Base-by-base conservation (phyloP, 2,113 vertebrate genomes). In the Haemorhous mexicanus region DNA sequence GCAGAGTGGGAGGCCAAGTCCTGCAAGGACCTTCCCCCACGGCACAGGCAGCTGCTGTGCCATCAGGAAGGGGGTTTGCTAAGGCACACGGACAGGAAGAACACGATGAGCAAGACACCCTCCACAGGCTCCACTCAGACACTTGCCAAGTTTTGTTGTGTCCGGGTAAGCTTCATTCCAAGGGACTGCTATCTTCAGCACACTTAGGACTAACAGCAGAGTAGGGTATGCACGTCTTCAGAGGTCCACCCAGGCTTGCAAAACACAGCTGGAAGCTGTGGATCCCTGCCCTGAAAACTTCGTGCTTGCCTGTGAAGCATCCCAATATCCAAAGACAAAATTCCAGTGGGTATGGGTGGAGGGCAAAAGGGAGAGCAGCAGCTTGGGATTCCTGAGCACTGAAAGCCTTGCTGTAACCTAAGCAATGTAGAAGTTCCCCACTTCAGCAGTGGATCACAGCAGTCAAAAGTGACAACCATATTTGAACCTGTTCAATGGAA, bases 101-200 rank as follows among this genome's bases (percentile, higher is more conserved):
- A 78, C 12, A 0, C 8, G 82, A 87, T 43, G 53, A 74, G 63
- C 75, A 73, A 46, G 67, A 58, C 49, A 66, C 19, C 24, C 46
- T 91, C 69, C 49, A 33, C n/a, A 84, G 61, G 44, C 78, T 90
- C 44, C 30, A 8, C 53, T 73, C 1, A 0, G 70, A 49, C 1
- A 2, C 32, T 73, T 85, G 82, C 70, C 90, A 88, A 49, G 55
- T 61, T 85, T 14, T 84, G 33, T 9, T 66, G 67, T 66, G 67
- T 49, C 85, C 1, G 0, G 46, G 2, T 84, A 61, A 79, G 85
- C 93, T 86, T 92, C 49, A 85, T 92, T 80, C 58, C 82, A 90
- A 46, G 49, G 59, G n/a, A 85, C 75, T 92, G 80, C 84, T 77
- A 84, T 55, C 84, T 85, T 92, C 88, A 96, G 88, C 74, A 93